Evolutionary conservation across 2,113 vertebrate species (phyloP).

Genomic region (Paracanthobrama guichenoti): DNA sequence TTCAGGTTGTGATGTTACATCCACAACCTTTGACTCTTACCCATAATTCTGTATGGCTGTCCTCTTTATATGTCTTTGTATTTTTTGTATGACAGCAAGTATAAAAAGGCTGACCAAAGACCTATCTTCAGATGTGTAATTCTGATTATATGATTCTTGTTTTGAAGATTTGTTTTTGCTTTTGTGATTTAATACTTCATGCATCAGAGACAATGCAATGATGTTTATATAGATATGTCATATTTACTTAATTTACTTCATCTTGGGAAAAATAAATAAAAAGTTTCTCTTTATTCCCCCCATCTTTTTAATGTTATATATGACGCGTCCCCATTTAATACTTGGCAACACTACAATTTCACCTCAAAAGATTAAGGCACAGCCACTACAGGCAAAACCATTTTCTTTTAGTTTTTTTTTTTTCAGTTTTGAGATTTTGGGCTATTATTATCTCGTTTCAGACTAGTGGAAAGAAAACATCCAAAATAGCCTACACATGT

Average conservation of each 20-base stretch:
- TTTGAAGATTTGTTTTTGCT: neutral
- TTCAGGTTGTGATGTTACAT: neutral
- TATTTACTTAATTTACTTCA: neutral
- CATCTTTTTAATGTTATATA: neutral
- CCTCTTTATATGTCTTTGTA: neutral
- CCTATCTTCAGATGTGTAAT: neutral
- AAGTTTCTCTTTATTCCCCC: neutral
- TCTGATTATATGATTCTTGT: neutral
- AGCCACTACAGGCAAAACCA: too few species aligned
- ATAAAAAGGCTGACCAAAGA: neutral
- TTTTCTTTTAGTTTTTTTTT: too few species aligned
- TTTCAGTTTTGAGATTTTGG: too few species aligned
- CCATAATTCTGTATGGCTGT: neutral
- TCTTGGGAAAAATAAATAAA: neutral
- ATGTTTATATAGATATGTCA: neutral
- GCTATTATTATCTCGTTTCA: too few species aligned
- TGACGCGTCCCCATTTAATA: neutral
- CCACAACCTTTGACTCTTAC: neutral
- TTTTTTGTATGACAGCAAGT: neutral
- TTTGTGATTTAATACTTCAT: neutral
- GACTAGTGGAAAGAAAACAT: too few species aligned
- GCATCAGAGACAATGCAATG: neutral
- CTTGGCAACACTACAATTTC: neutral
- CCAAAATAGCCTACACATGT: too few species aligned
- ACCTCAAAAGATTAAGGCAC: too few species aligned